Evolutionary conservation across 1,140 invertebrate genomes (phyloP), one percentile per base, ranked within the genome.

Genomic region (Drosophila arizonae): DNA sequence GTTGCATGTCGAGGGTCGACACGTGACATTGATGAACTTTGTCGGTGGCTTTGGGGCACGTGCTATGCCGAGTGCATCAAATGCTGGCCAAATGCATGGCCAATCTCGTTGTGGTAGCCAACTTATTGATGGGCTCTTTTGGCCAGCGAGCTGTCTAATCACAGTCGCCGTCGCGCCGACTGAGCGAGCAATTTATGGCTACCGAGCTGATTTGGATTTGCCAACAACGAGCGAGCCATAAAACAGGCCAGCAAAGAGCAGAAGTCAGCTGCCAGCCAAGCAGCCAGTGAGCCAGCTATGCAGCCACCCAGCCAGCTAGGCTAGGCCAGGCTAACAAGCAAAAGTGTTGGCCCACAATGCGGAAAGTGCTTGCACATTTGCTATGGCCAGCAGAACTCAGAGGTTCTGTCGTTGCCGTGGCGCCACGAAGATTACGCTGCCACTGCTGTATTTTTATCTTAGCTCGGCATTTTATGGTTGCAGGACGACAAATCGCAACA

Each of bases 11-110:
- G 36, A 52, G 69, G 61, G 50, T 28, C 60, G 33, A 58, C 72
- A 79, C 77, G 74, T 84, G 84, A 88, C 84, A 80, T 84, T 88
- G 84, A 88, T 88, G 84, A 89, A 88, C 84, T 89, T 88, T 75
- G 60, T 64, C 77, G 63, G 77, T 56, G 55, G 55, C 8, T 24
- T 13, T 17, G 46, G 43, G 2, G 21, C 65, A 71, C 70, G 74
- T 86, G 82, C 43, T 28, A 33, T 24, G 65, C 11, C 15, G 60
- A 48, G 43, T 58, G 11, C 48, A 26, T 61, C 39, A 28, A 21
- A 56, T 57, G 39, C 43, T 54, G 39, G 70, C 41, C 66, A 69
- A 69, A 43, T 46, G 43, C 43, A 46, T 56, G 60, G 64, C 28
- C 43, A 57, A 68, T 67, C 52, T 45, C 41, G 6, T 55, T 73